Base-by-base conservation (phyloP, 1,140 invertebrate genomes). In the Goniozus legneri region DNA sequence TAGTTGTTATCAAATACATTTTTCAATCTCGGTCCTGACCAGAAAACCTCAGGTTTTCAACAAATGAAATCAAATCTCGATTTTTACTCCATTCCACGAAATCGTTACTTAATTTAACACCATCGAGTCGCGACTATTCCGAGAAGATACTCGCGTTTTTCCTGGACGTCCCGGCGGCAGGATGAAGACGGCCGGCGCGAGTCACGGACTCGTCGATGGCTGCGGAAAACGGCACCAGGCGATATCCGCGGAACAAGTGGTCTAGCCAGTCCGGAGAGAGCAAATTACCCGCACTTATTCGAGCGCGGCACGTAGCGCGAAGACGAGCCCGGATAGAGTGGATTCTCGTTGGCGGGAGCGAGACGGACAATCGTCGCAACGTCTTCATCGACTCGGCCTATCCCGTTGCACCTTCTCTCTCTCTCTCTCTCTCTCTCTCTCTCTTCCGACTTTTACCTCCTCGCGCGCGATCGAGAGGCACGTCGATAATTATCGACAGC, bases 241-340 rank as follows among this genome's bases (percentile, higher is more conserved):
- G 36, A 31, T 42, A 52, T 49, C 52, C 51, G 56, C 58, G 52
- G 62, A 67, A 67, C 66, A 67, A 69, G 65, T 65, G 60, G 64
- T 69, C 64, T 71, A 69, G 67, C 67, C 64, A 69, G 65, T 68
- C n/a, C n/a, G n/a, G n/a, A n/a, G n/a, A 58, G 60, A 63, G 55
- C 61, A 62, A 67, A 68, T 65, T 60, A 56, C 45, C 58, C 50
- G 58, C 56, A 61, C 60, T 65, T 62, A 64, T 56, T 62, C 56
- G 44, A 27, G 32, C 46, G 41, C 47, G 52, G 52, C 12, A 38
- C 19, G 41, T 52, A 49, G 51, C 50, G 50, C 42, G 51, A 45
- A 47, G 47, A 33, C 31, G 3, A 33, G 15, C 31, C n/a, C n/a
- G n/a, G n/a, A n/a, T n/a, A n/a, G n/a, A n/a, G n/a, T n/a, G n/a